Conservation (phyloP, 1,140 invertebrate species). For the Lamellibrachia luymesi region DNA sequence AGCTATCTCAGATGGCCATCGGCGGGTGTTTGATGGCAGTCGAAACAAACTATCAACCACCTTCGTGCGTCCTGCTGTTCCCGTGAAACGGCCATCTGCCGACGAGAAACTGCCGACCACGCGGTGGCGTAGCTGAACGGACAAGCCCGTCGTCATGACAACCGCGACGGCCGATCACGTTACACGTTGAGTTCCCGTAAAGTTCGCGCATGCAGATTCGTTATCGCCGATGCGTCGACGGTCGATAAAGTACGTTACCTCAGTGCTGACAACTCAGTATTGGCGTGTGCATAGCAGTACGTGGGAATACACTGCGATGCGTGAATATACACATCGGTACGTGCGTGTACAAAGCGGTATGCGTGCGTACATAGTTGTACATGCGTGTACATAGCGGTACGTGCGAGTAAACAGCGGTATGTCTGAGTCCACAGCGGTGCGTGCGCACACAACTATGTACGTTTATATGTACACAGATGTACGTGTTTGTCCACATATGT, state of each 20-base stretch:
- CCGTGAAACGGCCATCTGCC: neutral
- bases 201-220: neutral
- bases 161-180: neutral
- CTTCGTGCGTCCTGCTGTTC: neutral
- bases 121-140: constrained; percentile 2
- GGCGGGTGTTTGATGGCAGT: constrained; percentile 2
- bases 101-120: neutral
- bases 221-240: neutral
- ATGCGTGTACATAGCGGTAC: no score
- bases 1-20: constrained; percentile 3
- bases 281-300: neutral
- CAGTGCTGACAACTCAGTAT: neutral
- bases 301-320: no score
- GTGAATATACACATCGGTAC: neutral
- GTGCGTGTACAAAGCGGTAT: neutral
- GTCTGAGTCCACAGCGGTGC: no score
- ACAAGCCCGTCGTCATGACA: neutral
- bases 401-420: no score
- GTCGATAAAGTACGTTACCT: neutral
- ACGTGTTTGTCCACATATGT: no score
- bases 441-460: neutral
- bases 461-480: neutral
- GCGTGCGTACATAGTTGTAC: neutral
- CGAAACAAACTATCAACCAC: constrained; percentile 4
- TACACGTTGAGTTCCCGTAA: neutral